phyloP scores from a whole-genome alignment of 2,888 invertebrate species.

The Eubasilissa splendida region DNA sequence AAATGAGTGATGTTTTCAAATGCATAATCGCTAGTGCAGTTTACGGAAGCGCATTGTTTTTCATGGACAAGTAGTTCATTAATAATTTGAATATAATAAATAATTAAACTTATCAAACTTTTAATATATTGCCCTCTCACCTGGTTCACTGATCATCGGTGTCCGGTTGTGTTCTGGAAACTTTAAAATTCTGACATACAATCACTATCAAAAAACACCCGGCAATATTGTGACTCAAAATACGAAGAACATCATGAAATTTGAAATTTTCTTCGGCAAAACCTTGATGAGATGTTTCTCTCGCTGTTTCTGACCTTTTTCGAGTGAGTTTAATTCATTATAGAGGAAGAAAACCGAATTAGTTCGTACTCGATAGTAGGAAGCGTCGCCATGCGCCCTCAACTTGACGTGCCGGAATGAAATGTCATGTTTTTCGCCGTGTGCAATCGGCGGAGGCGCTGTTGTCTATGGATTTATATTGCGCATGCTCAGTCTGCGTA shows the following conservation, averaged over 20 bases:
- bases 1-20: no score
- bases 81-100: background rate
- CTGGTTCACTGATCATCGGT: constrained; percentile 8
- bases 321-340: constrained; percentile 22
- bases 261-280: background rate
- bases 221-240: background rate
- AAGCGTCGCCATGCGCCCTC: constrained; percentile 21
- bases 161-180: constrained; percentile 7
- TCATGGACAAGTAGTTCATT: background rate
- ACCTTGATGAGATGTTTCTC: background rate
- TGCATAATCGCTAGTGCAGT: no score
- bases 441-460: constrained; percentile 7
- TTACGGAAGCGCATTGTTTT: no score
- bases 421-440: constrained; percentile 3
- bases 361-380: background rate
- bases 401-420: constrained; percentile 25
- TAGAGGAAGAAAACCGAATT: constrained; percentile 7
- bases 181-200: constrained; percentile 18
- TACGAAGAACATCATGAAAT: background rate
- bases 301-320: background rate
- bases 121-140: constrained; percentile 4
- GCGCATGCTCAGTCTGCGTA: constrained; percentile 24
- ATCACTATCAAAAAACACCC: constrained; percentile 25
- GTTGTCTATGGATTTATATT: constrained; percentile 8
- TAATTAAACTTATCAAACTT: background rate